A percentile compares a stretch with the other conserved stretches of the same genome.
phyloP scores from a whole-genome alignment of 2,113 vertebrate genomes.

The Alouatta palliata region DNA sequence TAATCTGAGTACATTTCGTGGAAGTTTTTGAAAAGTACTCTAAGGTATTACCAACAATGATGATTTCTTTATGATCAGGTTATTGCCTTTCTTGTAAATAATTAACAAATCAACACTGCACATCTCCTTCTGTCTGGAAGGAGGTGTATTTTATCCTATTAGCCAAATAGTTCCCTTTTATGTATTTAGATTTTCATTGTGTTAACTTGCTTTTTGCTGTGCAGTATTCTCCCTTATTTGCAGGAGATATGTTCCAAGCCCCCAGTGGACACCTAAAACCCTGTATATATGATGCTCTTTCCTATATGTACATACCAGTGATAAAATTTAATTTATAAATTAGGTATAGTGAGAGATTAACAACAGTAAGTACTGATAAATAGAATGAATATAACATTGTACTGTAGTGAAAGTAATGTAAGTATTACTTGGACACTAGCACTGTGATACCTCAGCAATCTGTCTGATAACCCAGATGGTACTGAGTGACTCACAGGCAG shows the following conservation, averaged over 20 bases:
- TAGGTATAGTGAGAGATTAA: not conserved
- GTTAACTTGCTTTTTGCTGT: constrained; percentile 2
- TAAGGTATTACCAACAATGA: not conserved
- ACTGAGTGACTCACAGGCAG: not conserved
- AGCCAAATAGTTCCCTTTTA: constrained; percentile 8
- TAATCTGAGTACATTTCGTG: not conserved
- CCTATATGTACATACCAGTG: not conserved
- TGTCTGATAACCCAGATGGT: not conserved
- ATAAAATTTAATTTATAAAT: not conserved
- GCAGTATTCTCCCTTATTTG: not conserved
- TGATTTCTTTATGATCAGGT: constrained; percentile 8
- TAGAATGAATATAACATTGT: not conserved
- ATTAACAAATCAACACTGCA: not conserved
- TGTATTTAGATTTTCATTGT: constrained; percentile 40
- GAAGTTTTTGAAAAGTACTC: not conserved
- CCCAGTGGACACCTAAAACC: not conserved
- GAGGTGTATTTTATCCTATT: constrained; percentile 37
- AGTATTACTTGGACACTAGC: not conserved
- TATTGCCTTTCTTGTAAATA: constrained; percentile 1
- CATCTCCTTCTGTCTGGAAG: not conserved
- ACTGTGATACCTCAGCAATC: not conserved
- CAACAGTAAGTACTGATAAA: not conserved
- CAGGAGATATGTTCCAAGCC: not conserved
- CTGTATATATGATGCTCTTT: not conserved
- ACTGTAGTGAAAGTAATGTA: not conserved